Percentiles rank a stretch among this genome's conserved stretches.
These are phyloP conservation scores for Ornithoptera priamus DNA, from an alignment of 2,888 invertebrate genomes.

Conservation along the genomic window DNA sequence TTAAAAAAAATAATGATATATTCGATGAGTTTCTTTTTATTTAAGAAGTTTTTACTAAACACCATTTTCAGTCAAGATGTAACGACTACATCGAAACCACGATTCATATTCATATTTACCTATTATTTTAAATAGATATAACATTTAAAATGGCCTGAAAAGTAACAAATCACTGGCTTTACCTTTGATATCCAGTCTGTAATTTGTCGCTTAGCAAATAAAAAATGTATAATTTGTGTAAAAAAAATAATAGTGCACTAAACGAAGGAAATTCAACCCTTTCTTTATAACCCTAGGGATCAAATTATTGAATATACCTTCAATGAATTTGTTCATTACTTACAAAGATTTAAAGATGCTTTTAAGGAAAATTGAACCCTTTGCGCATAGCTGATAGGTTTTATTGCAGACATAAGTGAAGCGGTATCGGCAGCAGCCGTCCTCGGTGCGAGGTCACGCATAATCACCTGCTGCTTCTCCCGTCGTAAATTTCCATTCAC, in stretches of 20 bases:
- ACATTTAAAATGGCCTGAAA: neutral
- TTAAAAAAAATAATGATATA: too few species aligned
- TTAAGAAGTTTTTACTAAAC: too few species aligned
- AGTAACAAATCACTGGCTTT: neutral
- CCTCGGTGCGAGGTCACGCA: constrained; percentile 46
- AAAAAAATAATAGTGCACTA: constrained; percentile 7
- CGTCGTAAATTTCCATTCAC: constrained; percentile 32
- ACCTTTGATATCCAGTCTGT: constrained; percentile 10
- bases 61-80: too few species aligned
- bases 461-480: constrained; percentile 45
- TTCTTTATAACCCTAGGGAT: neutral
- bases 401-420: constrained; percentile 30
- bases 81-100: too few species aligned
- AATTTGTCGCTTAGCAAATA: constrained; percentile 20
- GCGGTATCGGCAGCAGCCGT: constrained; percentile 32
- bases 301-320: constrained; percentile 8
- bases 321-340: neutral
- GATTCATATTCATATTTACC: too few species aligned
- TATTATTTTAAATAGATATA: too few species aligned
- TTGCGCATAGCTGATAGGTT: constrained; percentile 34
- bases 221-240: constrained; percentile 21
- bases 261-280: constrained; percentile 21
- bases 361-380: constrained; percentile 35
- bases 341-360: constrained; percentile 13
- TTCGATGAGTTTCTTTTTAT: too few species aligned